Percentiles rank a stretch among this genome's conserved stretches.
Evolutionary conservation across 2,797 vertebrate genomes (phyloP).

Genomic region (Echeneis naucrates): DNA sequence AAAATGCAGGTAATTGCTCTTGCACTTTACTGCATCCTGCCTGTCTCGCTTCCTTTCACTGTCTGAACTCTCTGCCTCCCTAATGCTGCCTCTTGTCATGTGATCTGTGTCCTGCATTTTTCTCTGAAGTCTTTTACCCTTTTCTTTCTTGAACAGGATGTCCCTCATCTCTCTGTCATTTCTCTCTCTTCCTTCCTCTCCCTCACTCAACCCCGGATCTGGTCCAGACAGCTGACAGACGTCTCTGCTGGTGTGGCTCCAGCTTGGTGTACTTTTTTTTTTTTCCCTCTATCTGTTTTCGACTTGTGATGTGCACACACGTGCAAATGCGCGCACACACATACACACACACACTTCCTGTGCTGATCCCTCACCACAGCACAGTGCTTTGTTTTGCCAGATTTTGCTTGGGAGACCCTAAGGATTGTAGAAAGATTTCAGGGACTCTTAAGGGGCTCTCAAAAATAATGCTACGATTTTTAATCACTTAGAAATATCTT

Average conservation of each 20-base stretch:
- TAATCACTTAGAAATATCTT: neutral
- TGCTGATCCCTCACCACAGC: slow-evolving; percentile 29
- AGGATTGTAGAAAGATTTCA: slow-evolving; percentile 15
- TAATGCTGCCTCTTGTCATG: slow-evolving; percentile 20
- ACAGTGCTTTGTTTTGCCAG: slow-evolving; percentile 37
- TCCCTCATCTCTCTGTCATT: slow-evolving; percentile 68
- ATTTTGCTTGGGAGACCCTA: slow-evolving; percentile 21
- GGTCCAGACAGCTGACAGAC: slow-evolving; percentile 80
- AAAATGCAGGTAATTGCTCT: slow-evolving; percentile 33
- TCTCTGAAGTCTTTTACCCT: slow-evolving; percentile 34
- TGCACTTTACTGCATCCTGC: slow-evolving; percentile 13
- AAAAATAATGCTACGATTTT: neutral
- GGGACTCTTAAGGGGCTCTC: neutral
- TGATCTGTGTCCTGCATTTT: slow-evolving; percentile 23
- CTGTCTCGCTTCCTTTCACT: slow-evolving; percentile 21
- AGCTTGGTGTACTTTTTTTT: slow-evolving; percentile 56
- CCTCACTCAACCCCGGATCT: slow-evolving; percentile 75
- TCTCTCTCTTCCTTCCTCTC: slow-evolving; percentile 69
- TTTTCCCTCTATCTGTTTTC: slow-evolving; percentile 61
- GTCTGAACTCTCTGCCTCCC: slow-evolving; percentile 12
- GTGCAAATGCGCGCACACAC: too few species aligned
- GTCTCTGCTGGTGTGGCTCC: slow-evolving; percentile 63
- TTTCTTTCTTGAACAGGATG: slow-evolving; percentile 59
- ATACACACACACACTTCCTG: slow-evolving; percentile 48
- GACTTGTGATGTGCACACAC: slow-evolving; percentile 38